Conservation (phyloP, 2,113 vertebrate genomes). For the Hemichromis elongatus region DNA sequence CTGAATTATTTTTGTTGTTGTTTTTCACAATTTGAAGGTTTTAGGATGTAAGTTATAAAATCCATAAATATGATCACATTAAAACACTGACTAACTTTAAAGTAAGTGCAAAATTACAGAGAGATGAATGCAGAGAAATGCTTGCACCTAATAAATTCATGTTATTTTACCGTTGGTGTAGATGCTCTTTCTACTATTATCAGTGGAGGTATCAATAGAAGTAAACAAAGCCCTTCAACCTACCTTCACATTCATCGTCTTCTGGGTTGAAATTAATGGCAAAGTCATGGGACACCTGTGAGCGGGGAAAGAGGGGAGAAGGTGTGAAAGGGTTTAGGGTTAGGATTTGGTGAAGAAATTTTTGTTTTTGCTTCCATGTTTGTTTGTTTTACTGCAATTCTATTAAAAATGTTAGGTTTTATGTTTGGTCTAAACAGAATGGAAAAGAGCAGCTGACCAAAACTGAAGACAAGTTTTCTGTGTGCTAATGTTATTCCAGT, state of each 20-base stretch:
- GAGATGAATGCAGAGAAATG: neutral
- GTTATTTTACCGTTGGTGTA: neutral
- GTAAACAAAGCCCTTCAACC: neutral
- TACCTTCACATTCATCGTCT: constrained; percentile 94
- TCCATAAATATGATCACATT: neutral
- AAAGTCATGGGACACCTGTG: constrained; percentile 93
- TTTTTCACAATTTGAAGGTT: neutral
- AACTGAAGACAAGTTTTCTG: neutral
- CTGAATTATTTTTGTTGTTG: neutral
- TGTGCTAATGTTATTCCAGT: neutral
- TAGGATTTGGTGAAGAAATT: neutral
- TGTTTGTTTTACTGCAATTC: neutral
- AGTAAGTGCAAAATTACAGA: neutral
- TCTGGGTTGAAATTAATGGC: constrained; percentile 95
- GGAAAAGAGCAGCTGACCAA: neutral
- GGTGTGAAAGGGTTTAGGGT: neutral
- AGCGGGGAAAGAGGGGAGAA: neutral
- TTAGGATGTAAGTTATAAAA: neutral
- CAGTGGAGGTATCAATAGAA: neutral
- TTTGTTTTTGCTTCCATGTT: neutral
- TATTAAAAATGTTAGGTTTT: neutral
- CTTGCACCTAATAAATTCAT: neutral
- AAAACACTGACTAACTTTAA: neutral
- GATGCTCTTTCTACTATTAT: neutral
- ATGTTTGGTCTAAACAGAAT: neutral